Evolutionary conservation across 2,797 vertebrate species (phyloP).

Genomic region (Yasuhikotakia modesta): DNA sequence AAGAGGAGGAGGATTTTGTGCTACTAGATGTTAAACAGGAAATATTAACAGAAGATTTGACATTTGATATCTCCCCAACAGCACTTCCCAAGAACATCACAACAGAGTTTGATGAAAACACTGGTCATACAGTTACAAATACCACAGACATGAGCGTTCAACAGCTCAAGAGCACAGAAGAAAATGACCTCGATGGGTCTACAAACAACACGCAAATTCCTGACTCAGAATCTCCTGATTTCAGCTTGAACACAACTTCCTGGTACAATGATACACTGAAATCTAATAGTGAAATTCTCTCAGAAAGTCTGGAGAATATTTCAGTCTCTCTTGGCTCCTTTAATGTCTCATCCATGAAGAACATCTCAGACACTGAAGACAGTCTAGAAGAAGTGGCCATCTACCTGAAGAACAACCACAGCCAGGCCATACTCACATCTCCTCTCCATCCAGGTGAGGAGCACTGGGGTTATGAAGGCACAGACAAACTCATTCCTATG

Average conservation of each 20-base stretch:
- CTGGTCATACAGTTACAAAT: neutral
- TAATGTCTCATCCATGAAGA: slow-evolving; percentile 53
- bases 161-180: slow-evolving; percentile 15
- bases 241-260: neutral
- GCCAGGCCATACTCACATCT: slow-evolving; percentile 69
- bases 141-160: neutral
- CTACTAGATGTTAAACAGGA: slow-evolving; percentile 40
- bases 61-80: slow-evolving; percentile 16
- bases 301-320: slow-evolving; percentile 30
- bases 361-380: slow-evolving; percentile 45
- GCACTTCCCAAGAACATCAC: neutral
- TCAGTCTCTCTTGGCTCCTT: slow-evolving; percentile 12
- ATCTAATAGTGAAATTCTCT: slow-evolving; percentile 21
- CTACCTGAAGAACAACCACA: slow-evolving; percentile 70
- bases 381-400: slow-evolving; percentile 73
- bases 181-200: neutral
- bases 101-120: slow-evolving; percentile 26
- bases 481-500: slow-evolving; percentile 58
- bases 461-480: slow-evolving; percentile 76
- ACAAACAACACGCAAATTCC: slow-evolving; percentile 23
- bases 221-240: slow-evolving; percentile 7
- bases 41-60: neutral
- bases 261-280: slow-evolving; percentile 48
- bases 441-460: slow-evolving; percentile 63
- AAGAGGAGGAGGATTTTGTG: slow-evolving; percentile 52